Evolutionary conservation across 2,113 vertebrate species (phyloP).

Genomic region (Pollimyrus isidori): DNA sequence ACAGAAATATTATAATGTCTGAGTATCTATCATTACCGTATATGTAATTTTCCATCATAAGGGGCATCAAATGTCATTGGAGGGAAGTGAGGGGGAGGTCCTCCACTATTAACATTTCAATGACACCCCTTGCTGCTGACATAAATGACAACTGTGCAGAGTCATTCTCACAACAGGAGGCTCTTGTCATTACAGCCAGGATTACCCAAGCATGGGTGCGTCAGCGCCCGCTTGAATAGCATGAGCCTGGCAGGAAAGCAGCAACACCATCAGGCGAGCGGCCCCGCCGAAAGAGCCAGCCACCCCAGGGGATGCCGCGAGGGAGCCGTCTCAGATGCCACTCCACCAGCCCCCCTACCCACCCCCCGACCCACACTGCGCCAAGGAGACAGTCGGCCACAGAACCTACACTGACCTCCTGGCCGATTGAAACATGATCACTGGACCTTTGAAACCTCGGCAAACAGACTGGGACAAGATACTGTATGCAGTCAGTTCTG

Average conservation of each 20-base stretch:
- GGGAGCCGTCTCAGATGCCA: constrained; percentile 22
- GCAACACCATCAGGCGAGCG: neutral
- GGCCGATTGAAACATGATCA: neutral
- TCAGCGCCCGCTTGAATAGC: neutral
- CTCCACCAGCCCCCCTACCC: neutral
- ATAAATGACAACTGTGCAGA: constrained; percentile 9
- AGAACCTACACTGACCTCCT: neutral
- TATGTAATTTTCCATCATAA: neutral
- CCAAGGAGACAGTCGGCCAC: neutral
- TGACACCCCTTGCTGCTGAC: neutral
- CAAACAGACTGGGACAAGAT: neutral
- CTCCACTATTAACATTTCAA: neutral
- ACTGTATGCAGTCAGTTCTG: neutral
- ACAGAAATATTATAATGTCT: neutral
- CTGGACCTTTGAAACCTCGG: neutral
- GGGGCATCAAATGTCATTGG: neutral
- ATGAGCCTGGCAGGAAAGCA: neutral
- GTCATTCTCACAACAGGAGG: constrained; percentile 2
- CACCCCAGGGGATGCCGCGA: neutral
- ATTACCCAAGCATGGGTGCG: neutral
- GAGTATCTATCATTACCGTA: neutral
- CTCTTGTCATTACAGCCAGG: neutral
- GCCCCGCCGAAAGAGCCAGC: constrained; percentile 13
- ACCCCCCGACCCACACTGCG: neutral
- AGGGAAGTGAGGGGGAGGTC: neutral